Percentiles rank a stretch among this genome's conserved stretches.
Evolutionary conservation across 2,888 invertebrate species (phyloP).

Genomic region (Cancer borealis): DNA sequence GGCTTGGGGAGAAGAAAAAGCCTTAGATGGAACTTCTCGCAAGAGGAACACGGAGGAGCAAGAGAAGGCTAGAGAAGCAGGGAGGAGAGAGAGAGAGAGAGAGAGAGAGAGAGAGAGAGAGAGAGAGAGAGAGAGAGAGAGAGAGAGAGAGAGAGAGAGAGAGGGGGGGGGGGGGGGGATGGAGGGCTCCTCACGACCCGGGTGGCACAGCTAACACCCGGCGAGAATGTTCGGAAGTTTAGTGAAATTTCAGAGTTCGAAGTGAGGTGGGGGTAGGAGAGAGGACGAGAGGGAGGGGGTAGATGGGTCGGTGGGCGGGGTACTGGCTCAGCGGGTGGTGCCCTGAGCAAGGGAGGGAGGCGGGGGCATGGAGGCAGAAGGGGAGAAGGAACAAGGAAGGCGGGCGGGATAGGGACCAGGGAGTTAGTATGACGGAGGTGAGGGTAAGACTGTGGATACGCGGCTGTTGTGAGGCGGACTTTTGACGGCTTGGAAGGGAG

Average conservation of each 20-base stretch:
- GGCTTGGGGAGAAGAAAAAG: neutral
- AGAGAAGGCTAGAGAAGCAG: neutral
- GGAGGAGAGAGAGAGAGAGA: neutral
- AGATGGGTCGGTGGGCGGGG: neutral
- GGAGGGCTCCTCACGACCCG: slow-evolving; percentile 11
- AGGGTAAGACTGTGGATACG: neutral
- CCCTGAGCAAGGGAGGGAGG: neutral
- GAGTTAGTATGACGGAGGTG: slow-evolving; percentile 5
- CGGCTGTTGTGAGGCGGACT: neutral
- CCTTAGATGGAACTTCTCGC: neutral
- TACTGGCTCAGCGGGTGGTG: neutral
- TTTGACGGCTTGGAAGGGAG: neutral
- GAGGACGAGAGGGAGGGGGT: neutral
- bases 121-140: neutral
- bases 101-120: neutral
- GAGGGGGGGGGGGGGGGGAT: neutral
- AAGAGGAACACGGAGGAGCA: neutral
- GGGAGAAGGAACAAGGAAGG: slow-evolving; percentile 43
- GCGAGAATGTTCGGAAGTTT: slow-evolving; percentile 39
- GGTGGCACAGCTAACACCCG: slow-evolving; percentile 24
- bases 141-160: neutral
- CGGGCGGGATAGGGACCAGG: slow-evolving; percentile 31
- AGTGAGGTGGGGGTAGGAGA: slow-evolving; percentile 7
- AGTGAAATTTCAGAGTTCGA: slow-evolving; percentile 38
- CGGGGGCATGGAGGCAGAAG: neutral